Evolutionary conservation across 2,888 invertebrate genomes (phyloP).

Genomic region (Rhynchonema sp.): DNA sequence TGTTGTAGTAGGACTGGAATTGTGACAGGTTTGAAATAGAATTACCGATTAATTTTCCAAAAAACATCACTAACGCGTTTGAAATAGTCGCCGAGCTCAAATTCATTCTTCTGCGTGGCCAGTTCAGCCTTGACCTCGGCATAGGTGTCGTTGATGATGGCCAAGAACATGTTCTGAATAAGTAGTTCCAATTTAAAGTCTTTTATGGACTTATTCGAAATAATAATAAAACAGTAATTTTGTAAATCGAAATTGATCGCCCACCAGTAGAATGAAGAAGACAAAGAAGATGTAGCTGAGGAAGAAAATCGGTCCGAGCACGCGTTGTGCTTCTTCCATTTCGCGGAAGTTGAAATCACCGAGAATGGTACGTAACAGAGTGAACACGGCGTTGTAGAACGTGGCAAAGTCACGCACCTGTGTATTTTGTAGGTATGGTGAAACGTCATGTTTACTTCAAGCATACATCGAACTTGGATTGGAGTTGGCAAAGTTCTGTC

Average conservation of each 20-base stretch:
- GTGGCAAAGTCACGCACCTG: conserved; percentile 41
- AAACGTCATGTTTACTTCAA: too few species aligned
- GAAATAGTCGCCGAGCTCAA: conserved; percentile 23
- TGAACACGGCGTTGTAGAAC: conserved; percentile 43
- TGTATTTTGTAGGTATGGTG: too few species aligned
- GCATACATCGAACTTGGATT: too few species aligned
- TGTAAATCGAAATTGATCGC: conserved; percentile 6
- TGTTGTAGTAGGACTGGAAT: conserved; percentile 7
- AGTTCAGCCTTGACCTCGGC: conserved; percentile 51
- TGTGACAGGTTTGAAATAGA: too few species aligned
- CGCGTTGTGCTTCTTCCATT: conserved; percentile 45
- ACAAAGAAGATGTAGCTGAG: conserved; percentile 54
- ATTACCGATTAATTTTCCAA: neutral
- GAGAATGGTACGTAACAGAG: conserved; percentile 50
- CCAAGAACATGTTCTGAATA: conserved; percentile 53
- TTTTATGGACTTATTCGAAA: too few species aligned
- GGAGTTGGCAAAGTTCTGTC: too few species aligned
- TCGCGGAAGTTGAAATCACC: conserved; percentile 54
- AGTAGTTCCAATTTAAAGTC: neutral
- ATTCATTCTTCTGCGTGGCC: conserved; percentile 36
- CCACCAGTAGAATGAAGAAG: conserved; percentile 51
- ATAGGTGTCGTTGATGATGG: conserved; percentile 58
- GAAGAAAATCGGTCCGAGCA: conserved; percentile 54
- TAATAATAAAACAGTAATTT: too few species aligned
- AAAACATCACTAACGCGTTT: conserved; percentile 7